A percentile compares a stretch with the other conserved stretches of the same genome.
phyloP scores from a whole-genome alignment of 2,113 vertebrate genomes.

The Tricholaema leucomelas region DNA sequence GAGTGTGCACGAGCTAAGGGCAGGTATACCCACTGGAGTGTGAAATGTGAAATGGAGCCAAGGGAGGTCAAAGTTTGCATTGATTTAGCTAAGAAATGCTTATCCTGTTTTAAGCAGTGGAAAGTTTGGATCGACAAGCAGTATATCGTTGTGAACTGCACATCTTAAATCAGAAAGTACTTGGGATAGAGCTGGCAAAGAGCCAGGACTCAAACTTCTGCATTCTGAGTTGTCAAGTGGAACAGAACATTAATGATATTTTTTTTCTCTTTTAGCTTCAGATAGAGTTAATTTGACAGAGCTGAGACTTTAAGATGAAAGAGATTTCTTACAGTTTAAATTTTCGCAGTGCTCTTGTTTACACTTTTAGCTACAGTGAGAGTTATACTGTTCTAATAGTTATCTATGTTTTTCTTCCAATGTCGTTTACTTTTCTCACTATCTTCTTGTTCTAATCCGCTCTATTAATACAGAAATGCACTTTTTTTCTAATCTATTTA shows the following conservation, averaged over 20 bases:
- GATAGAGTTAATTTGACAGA: neutral
- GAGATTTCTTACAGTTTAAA: neutral
- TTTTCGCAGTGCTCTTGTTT: neutral
- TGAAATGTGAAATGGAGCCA: neutral
- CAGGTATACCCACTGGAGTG: neutral
- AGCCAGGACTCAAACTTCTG: neutral
- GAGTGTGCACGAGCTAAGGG: neutral
- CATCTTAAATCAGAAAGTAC: neutral
- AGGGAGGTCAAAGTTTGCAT: neutral
- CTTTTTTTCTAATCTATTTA: neutral
- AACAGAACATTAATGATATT: neutral
- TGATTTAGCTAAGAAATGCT: neutral
- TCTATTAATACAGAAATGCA: neutral
- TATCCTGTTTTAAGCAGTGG: neutral
- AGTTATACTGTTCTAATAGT: neutral
- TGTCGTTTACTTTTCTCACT: neutral
- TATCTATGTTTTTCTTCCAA: neutral
- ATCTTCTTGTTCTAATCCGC: neutral
- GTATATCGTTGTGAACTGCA: neutral
- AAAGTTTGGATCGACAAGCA: neutral
- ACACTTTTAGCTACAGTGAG: neutral
- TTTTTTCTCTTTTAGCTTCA: neutral
- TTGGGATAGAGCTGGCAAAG: neutral
- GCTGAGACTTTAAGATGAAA: neutral
- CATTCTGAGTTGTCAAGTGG: neutral